These are phyloP conservation scores for Coelinius sp. DNA, from an alignment of 2,888 invertebrate genomes.

Conservation along the genomic window DNA sequence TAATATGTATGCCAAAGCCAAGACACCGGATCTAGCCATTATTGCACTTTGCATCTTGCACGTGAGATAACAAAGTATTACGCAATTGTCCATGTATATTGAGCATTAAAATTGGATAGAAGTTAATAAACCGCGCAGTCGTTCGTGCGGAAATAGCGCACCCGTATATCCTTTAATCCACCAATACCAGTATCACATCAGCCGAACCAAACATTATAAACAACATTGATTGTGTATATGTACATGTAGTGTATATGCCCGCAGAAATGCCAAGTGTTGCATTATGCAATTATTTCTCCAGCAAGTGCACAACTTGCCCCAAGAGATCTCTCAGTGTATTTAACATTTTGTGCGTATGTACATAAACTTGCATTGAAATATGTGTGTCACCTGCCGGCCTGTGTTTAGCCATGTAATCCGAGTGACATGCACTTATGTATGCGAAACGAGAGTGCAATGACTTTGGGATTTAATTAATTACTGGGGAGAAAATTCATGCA, in stretches of 20 bases:
- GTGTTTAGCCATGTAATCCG: neutral
- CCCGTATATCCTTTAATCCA: conserved; percentile 17
- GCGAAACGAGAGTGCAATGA: neutral
- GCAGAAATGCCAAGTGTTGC: conserved; percentile 21
- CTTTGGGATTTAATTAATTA: too few relatives aligned
- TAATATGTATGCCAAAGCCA: conserved; percentile 16
- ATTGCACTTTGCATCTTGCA: conserved; percentile 19
- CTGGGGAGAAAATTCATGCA: too few relatives aligned
- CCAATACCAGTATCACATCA: neutral
- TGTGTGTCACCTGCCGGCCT: conserved; percentile 1
- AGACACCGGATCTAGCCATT: conserved; percentile 20
- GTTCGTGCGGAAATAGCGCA: conserved; percentile 19
- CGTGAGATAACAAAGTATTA: conserved; percentile 47
- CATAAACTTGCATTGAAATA: conserved; percentile 2
- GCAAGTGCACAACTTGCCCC: neutral
- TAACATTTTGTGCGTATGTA: neutral
- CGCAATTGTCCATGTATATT: conserved; percentile 46
- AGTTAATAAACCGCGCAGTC: neutral
- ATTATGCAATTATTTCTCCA: conserved; percentile 27
- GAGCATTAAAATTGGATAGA: conserved; percentile 1
- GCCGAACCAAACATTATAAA: neutral
- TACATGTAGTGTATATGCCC: conserved; percentile 1
- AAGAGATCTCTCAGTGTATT: neutral
- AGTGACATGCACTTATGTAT: neutral
- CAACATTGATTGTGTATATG: neutral